phyloP scores from a whole-genome alignment of 2,888 invertebrate genomes.

The Leptothorax acervorum region DNA sequence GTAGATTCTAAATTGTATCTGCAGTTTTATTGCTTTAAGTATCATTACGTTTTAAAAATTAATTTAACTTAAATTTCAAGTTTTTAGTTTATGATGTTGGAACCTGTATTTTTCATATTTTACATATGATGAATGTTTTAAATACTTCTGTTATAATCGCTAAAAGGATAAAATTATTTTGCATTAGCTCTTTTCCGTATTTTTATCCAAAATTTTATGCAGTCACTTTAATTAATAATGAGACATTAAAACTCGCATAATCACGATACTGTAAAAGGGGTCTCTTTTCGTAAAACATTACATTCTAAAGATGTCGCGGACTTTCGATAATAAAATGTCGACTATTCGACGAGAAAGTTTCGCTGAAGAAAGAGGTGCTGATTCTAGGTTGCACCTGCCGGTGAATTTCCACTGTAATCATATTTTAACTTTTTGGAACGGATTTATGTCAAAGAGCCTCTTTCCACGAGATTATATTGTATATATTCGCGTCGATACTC shows the following conservation, averaged over 20 bases:
- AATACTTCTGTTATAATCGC: background rate
- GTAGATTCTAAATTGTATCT: background rate
- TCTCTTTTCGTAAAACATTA: background rate
- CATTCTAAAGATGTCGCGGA: background rate
- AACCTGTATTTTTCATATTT: background rate
- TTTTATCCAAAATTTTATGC: background rate
- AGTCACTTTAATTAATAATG: conserved; percentile 8
- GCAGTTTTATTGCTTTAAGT: background rate
- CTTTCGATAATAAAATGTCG: conserved; percentile 56
- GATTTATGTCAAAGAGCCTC: conserved; percentile 66
- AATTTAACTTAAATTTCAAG: background rate
- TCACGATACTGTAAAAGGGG: background rate
- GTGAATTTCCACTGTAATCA: conserved; percentile 50
- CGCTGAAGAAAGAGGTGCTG: background rate
- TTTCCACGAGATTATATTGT: conserved; percentile 51
- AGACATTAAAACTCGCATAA: background rate
- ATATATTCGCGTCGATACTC: background rate
- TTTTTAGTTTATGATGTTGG: background rate
- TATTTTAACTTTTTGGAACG: conserved; percentile 64
- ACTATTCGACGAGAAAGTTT: background rate
- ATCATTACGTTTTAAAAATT: background rate
- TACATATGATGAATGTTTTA: conserved; percentile 7
- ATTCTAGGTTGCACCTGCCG: conserved; percentile 20
- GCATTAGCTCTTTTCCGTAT: background rate
- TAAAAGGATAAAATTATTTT: background rate